phyloP scores from a whole-genome alignment of 2,888 invertebrate species.

The Zygothrica quintamaculata region DNA sequence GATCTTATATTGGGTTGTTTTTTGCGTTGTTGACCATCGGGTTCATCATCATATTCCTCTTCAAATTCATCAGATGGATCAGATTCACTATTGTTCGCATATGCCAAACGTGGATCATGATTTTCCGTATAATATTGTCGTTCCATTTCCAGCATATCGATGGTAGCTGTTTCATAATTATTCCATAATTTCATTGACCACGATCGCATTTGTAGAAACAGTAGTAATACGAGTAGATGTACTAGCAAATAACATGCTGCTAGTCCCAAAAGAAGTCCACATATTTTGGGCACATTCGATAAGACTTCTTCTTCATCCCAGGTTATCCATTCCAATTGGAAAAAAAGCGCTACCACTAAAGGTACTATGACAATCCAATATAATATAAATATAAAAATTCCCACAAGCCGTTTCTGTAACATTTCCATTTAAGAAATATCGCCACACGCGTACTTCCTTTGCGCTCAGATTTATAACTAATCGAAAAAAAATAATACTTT shows the following conservation, averaged over 20 bases:
- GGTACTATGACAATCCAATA: slow-evolving; percentile 28
- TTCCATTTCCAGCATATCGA: slow-evolving; percentile 4
- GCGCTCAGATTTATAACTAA: slow-evolving; percentile 22
- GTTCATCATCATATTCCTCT: background rate
- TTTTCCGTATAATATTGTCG: background rate
- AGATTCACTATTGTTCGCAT: background rate
- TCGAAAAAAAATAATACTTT: background rate
- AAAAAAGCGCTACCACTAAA: background rate
- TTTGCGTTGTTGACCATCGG: background rate
- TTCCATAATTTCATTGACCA: slow-evolving; percentile 3
- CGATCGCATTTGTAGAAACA: slow-evolving; percentile 1
- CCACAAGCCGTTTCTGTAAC: slow-evolving; percentile 30
- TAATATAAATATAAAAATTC: slow-evolving; percentile 24
- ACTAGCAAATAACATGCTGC: slow-evolving; percentile 20
- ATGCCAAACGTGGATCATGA: background rate
- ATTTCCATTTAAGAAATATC: background rate
- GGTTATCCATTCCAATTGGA: background rate
- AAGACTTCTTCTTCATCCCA: background rate
- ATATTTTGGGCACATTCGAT: background rate
- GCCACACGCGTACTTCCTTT: background rate
- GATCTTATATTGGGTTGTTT: too few species aligned
- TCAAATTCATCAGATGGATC: background rate
- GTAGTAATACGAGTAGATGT: slow-evolving; percentile 19
- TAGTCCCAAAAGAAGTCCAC: slow-evolving; percentile 11
- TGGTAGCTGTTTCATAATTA: background rate